These are phyloP conservation scores for Ammodytes marinus DNA, from an alignment of 2,113 vertebrate species.

Conservation along the genomic window DNA sequence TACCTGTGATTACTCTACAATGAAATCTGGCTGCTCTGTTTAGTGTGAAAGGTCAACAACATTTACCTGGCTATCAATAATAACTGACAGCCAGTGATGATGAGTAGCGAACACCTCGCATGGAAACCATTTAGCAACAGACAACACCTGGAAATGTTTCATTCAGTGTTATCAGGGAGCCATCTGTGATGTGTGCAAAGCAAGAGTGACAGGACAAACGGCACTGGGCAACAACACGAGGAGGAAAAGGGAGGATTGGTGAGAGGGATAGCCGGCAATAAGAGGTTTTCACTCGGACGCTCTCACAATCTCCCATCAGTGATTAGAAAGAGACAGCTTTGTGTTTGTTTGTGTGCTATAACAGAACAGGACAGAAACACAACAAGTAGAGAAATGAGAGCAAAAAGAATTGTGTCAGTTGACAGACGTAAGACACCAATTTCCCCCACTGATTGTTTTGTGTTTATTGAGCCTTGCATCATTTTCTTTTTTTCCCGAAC, in stretches of 20 bases:
- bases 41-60: slow-evolving; percentile 21
- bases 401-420: slow-evolving; percentile 10
- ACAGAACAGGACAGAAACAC: slow-evolving; percentile 12
- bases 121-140: slow-evolving; percentile 47
- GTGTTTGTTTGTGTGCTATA: slow-evolving; percentile 25
- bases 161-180: slow-evolving; percentile 44
- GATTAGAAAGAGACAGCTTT: slow-evolving; percentile 7
- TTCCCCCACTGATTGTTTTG: slow-evolving; percentile 11
- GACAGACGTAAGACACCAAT: not conserved
- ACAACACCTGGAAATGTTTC: slow-evolving; percentile 35
- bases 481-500: not conserved
- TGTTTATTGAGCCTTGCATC: slow-evolving; percentile 2
- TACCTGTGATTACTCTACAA: slow-evolving; percentile 62
- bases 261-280: slow-evolving; percentile 26
- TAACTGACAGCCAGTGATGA: slow-evolving; percentile 8
- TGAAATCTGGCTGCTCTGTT: slow-evolving; percentile 60
- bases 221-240: slow-evolving; percentile 7
- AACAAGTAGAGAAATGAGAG: slow-evolving; percentile 16
- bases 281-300: slow-evolving; percentile 37
- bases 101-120: not conserved
- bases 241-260: slow-evolving; percentile 4
- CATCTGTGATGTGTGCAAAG: slow-evolving; percentile 24
- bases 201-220: slow-evolving; percentile 48
- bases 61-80: slow-evolving; percentile 27
- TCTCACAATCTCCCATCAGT: slow-evolving; percentile 30